Conservation (phyloP, 2,797 vertebrate genomes). For the Typhlichthys subterraneus region DNA sequence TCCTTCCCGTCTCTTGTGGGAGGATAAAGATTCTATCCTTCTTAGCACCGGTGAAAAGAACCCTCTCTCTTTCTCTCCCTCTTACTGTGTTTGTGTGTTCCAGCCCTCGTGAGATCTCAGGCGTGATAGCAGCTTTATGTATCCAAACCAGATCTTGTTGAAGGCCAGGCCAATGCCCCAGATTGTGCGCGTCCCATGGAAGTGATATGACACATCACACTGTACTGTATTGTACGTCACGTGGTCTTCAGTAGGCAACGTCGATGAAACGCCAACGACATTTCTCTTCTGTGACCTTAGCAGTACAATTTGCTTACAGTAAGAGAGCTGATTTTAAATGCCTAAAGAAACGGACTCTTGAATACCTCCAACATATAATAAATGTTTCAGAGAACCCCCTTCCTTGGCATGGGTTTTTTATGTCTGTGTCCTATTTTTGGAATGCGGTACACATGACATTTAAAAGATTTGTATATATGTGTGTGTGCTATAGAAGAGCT, state of each 20-base stretch:
- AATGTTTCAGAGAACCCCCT: no score
- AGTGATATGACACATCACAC: slow-evolving; percentile 15
- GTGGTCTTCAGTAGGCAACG: not conserved
- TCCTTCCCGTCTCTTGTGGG: slow-evolving; percentile 18
- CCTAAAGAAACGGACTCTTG: no score
- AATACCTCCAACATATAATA: no score
- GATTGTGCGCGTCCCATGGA: slow-evolving; percentile 22
- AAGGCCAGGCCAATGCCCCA: slow-evolving; percentile 21
- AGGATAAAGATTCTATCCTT: slow-evolving; percentile 19
- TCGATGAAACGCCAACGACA: slow-evolving; percentile 2
- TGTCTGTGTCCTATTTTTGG: no score
- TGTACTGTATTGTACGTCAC: not conserved
- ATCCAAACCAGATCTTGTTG: slow-evolving; percentile 36
- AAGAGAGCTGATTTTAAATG: slow-evolving; percentile 41
- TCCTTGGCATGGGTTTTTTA: no score
- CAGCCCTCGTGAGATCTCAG: slow-evolving; percentile 29
- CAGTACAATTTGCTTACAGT: slow-evolving; percentile 40
- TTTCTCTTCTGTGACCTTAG: slow-evolving; percentile 1
- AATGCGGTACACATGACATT: slow-evolving; percentile 28
- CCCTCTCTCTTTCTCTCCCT: slow-evolving; percentile 20
- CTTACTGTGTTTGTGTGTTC: slow-evolving; percentile 24
- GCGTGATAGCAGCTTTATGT: slow-evolving; percentile 37
- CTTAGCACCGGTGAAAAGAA: slow-evolving; percentile 16
- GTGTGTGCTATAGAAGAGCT: slow-evolving; percentile 35
- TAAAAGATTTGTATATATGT: slow-evolving; percentile 48